A percentile compares a stretch with the other conserved stretches of the same genome.
These are phyloP conservation scores for Orthosia gracilis DNA, from an alignment of 2,888 invertebrate species.

Conservation along the genomic window DNA sequence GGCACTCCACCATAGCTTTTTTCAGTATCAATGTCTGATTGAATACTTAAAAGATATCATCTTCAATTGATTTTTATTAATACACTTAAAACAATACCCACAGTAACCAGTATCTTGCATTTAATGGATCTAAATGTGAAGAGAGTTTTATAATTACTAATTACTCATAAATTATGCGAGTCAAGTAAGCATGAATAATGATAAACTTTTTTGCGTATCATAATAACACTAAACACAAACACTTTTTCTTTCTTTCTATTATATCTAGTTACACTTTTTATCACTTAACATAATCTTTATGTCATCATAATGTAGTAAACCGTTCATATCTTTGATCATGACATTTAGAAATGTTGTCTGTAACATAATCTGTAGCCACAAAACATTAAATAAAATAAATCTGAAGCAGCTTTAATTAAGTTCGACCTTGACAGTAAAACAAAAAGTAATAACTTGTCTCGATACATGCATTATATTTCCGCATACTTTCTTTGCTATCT, in stretches of 20 bases:
- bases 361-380: neutral
- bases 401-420: neutral
- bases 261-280: slow-evolving; percentile 3
- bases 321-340: neutral
- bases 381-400: neutral
- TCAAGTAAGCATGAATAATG: slow-evolving; percentile 17
- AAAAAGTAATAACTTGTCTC: slow-evolving; percentile 28
- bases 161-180: slow-evolving; percentile 11
- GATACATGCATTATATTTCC: slow-evolving; percentile 54
- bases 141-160: slow-evolving; percentile 23
- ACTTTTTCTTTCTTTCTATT: too few species aligned
- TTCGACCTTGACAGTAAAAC: slow-evolving; percentile 41
- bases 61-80: too few species aligned
- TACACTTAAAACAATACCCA: neutral
- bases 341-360: neutral
- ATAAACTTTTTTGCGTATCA: neutral
- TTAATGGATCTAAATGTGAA: slow-evolving; percentile 26
- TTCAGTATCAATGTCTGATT: neutral
- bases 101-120: neutral
- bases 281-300: neutral
- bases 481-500: slow-evolving; percentile 48
- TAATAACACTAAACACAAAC: too few species aligned
- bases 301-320: neutral
- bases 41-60: too few species aligned
- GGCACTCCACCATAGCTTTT: neutral